Evolutionary conservation across 2,888 invertebrate species (phyloP), one percentile per base, ranked within the genome.

Genomic region (Sphinx pinastri): DNA sequence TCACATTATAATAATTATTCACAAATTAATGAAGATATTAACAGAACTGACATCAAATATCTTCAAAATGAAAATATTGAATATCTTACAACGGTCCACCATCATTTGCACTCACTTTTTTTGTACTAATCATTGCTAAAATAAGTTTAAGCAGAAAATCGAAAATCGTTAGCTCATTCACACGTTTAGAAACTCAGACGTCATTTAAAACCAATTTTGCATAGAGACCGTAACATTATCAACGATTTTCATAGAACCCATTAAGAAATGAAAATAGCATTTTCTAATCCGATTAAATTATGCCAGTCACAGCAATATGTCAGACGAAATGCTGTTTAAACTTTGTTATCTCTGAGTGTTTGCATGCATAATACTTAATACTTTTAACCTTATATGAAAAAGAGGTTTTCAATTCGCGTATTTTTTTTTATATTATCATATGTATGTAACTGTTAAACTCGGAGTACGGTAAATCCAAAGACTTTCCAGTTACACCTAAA

Each of bases 281-380:
- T 63, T 63, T 63, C 63, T 63, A 63, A 63, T 47, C 19, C 7
- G 63, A 63, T 63, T 63, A 19, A 63, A 63, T 63, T 25, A 69
- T n/a, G 49, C 63, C 49, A 63, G 47, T 49, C 19, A 63, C 13
- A 63, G 19, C 19, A 63, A 63, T 63, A 47, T 63, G 19, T 19
- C 63, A 49, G 63, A 63, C 25, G 16, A 49, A 49, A 16, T 47
- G 47, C 12, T 63, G 19, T 47, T 63, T 13, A 49, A 63, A 63
- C 47, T 63, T 63, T 63, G 13, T 47, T 49, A 19, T 47, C 63
- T 19, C 19, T 2, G 45, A 47, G 49, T 47, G 47, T 16, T 63
- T 16, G 47, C 7, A 47, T 49, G 16, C 58, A 57, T 31, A 57
- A 38, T 8, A 38, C 38, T 2, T 38, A 38, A 38, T 12, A 51